Evolutionary conservation across 1,140 invertebrate genomes (phyloP).

Genomic region (Notospermus geniculatus): DNA sequence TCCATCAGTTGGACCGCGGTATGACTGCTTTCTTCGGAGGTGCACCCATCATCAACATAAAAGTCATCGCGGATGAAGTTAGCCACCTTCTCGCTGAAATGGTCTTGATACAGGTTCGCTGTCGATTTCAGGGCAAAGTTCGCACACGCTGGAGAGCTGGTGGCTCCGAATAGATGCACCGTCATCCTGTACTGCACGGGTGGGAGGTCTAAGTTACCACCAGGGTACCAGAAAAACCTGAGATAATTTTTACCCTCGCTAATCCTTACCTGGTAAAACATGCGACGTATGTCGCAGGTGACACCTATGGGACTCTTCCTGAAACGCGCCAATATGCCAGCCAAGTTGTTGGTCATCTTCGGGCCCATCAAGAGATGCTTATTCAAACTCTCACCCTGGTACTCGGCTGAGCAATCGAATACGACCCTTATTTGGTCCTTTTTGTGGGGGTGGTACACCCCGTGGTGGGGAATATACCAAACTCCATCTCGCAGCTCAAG

Average conservation of each 20-base stretch:
- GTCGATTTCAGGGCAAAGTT: conserved; percentile 17
- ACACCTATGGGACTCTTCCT: conserved; percentile 19
- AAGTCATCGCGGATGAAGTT: conserved; percentile 17
- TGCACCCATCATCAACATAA: conserved; percentile 23
- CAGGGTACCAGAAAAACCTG: conserved; percentile 26
- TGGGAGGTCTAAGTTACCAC: not conserved
- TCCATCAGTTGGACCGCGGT: not conserved
- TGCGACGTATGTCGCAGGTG: conserved; percentile 18
- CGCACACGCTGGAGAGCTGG: conserved; percentile 16
- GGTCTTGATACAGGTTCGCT: conserved; percentile 3
- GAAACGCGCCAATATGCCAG: conserved; percentile 29
- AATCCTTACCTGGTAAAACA: conserved; percentile 23
- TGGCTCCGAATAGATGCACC: conserved; percentile 19
- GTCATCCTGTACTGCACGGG: conserved; percentile 19
- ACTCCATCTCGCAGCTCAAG: not conserved
- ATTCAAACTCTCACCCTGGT: conserved; percentile 33
- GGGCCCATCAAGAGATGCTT: conserved; percentile 35
- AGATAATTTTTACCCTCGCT: conserved; percentile 20
- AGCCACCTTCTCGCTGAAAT: conserved; percentile 6
- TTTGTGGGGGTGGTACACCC: conserved; percentile 21
- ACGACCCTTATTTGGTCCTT: not conserved
- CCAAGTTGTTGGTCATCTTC: conserved; percentile 42
- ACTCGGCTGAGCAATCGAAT: conserved; percentile 10
- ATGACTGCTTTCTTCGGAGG: not conserved
- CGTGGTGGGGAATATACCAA: conserved; percentile 24